Conservation (phyloP, 2,113 vertebrate species). For the Grantiella picta region DNA sequence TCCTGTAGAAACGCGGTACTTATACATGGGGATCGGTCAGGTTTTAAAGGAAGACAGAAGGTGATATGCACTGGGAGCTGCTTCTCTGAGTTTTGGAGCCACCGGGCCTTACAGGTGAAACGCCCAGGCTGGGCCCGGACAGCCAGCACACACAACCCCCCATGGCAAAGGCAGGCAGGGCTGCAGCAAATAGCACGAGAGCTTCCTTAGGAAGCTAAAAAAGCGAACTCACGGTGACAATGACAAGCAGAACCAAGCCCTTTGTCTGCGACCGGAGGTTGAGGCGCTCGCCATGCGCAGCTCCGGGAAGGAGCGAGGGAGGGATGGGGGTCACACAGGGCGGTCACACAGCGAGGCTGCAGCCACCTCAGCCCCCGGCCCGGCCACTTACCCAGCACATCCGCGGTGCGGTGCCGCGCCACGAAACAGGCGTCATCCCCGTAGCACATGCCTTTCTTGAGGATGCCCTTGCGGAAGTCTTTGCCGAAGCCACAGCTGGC, state of each 20-base stretch:
- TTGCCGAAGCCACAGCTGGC: slow-evolving; percentile 98
- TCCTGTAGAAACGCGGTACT: background rate
- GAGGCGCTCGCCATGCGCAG: slow-evolving; percentile 27
- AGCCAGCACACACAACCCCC: background rate
- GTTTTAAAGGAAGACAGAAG: background rate
- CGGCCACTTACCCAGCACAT: slow-evolving; percentile 88
- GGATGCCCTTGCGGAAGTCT: slow-evolving; percentile 97
- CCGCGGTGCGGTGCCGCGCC: slow-evolving; percentile 85
- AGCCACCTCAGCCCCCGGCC: background rate
- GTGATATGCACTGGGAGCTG: fast-evolving
- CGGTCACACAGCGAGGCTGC: background rate
- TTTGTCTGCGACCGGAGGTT: background rate
- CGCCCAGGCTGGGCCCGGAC: background rate
- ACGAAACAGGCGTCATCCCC: slow-evolving; percentile 98
- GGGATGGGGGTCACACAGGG: too few relatives aligned
- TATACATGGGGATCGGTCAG: fast-evolving
- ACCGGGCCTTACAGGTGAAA: background rate
- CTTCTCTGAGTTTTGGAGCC: background rate
- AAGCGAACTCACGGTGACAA: background rate
- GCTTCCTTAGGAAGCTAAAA: background rate
- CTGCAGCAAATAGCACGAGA: background rate
- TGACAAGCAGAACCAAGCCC: background rate
- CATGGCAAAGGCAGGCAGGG: background rate
- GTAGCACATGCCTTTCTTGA: slow-evolving; percentile 98
- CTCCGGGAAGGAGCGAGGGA: background rate